Conservation (phyloP, 1,140 invertebrate genomes). For the Trichogramma pretiosum region DNA sequence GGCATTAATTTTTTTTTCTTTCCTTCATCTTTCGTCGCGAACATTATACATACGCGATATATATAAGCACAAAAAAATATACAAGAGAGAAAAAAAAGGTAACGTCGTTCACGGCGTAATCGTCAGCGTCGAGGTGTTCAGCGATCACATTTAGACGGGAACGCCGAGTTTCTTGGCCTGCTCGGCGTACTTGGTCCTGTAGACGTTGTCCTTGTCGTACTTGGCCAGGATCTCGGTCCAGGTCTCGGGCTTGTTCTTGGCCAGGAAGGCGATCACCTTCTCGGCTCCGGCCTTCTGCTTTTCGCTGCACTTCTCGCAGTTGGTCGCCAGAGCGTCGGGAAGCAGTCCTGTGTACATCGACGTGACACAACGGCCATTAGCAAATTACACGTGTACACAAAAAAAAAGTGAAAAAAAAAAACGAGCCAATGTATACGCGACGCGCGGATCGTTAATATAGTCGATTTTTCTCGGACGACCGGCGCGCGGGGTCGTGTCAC, state of each 20-base stretch:
- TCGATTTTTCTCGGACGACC: no score
- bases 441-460: no score
- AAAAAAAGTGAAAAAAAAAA: no score
- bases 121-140: no score
- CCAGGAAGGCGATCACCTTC: conserved; percentile 47
- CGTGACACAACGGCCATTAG: no score
- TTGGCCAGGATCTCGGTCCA: conserved; percentile 51
- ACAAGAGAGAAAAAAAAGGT: conserved; percentile 10
- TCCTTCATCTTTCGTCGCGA: no score
- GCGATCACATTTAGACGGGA: conserved; percentile 24
- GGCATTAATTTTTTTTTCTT: no score
- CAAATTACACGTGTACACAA: no score
- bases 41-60: no score
- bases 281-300: conserved; percentile 47
- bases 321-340: conserved; percentile 53
- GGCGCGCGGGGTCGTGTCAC: no score
- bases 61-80: background rate
- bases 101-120: conserved; percentile 13
- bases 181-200: conserved; percentile 48
- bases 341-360: conserved; percentile 41
- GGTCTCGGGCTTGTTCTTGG: conserved; percentile 48
- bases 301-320: conserved; percentile 54
- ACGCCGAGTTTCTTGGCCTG: conserved; percentile 38
- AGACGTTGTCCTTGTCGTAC: conserved; percentile 53
- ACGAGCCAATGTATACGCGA: no score